phyloP scores from a whole-genome alignment of 2,113 vertebrate genomes.

The Scortum barcoo region DNA sequence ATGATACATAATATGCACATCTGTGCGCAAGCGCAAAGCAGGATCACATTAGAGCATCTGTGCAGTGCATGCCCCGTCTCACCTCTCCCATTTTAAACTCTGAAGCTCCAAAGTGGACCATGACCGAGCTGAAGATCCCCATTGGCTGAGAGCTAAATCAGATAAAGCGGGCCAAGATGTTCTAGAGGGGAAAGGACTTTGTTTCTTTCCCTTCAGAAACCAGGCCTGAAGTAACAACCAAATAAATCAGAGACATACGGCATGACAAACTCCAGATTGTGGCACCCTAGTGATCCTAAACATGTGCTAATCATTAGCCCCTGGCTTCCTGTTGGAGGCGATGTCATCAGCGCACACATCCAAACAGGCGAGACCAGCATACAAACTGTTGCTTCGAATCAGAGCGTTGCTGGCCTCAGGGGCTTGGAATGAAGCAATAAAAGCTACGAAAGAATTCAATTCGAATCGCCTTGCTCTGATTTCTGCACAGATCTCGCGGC shows the following conservation, averaged over 20 bases:
- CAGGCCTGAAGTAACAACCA: slow-evolving; percentile 64
- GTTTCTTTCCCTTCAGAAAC: slow-evolving; percentile 43
- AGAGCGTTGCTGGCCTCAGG: slow-evolving; percentile 52
- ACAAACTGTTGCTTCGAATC: slow-evolving; percentile 69
- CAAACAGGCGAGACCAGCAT: slow-evolving; percentile 62
- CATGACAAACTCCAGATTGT: slow-evolving; percentile 78
- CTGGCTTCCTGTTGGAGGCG: slow-evolving; percentile 82
- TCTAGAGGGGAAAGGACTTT: slow-evolving; percentile 30
- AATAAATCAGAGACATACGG: slow-evolving; percentile 80
- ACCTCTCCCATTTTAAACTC: slow-evolving; percentile 47
- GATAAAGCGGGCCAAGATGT: slow-evolving; percentile 52
- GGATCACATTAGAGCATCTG: slow-evolving; percentile 17
- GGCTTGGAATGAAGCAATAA: slow-evolving; percentile 67
- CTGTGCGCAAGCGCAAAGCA: neutral
- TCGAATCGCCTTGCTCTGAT: slow-evolving; percentile 37
- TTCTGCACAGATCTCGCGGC: slow-evolving; percentile 25
- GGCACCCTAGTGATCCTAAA: slow-evolving; percentile 75
- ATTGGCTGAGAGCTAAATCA: slow-evolving; percentile 48
- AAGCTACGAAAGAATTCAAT: slow-evolving; percentile 64
- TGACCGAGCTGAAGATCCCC: slow-evolving; percentile 55
- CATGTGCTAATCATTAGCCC: slow-evolving; percentile 85
- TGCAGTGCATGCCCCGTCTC: slow-evolving; percentile 5
- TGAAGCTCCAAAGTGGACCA: slow-evolving; percentile 50
- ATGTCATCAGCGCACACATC: slow-evolving; percentile 80
- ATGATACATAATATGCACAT: slow-evolving; percentile 14